Evolutionary conservation across 2,888 invertebrate genomes (phyloP), one percentile per base, ranked within the genome.

Genomic region (Mesorhabditis sp.): DNA sequence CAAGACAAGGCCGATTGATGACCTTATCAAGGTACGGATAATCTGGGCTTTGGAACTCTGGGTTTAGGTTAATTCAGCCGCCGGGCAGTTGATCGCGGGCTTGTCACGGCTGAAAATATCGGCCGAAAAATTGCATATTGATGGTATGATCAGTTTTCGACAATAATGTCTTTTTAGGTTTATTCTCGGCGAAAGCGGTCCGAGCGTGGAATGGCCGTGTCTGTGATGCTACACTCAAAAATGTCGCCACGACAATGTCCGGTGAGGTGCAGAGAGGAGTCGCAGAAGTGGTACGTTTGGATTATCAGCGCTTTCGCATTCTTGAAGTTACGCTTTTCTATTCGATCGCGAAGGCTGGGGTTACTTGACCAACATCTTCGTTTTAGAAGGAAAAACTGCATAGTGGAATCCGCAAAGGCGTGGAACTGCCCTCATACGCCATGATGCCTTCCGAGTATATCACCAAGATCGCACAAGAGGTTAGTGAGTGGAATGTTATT

Each of bases 371-470:
- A 28, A 28, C 28, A 28, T 2, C 2, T 28, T 28, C 28, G 28
- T 28, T 28, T 28, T 28, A 28, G 28, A 28, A 28, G 28, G 28
- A 28, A 28, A 28, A 28, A 2, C 28, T 28, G 28, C 28, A 28
- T 28, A 28, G 28, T n/a, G 10, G n/a, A 10, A 10, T 13, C 1
- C 58, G 58, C 10, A 50, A 50, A 50, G 7, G 58, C 58, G 58
- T n/a, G 10, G 58, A 50, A 13, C n/a, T 50, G 58, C 58, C 58
- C 7, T 50, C 58, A 50, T 50, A 13, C 58, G 7, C 58, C 7
- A 13, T 50, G 58, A 50, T n/a, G n/a, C 58, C 58, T 50, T 50
- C 58, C 7, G 58, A 50, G n/a, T 50, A 50, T 50, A 50, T 50
- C 10, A 50, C 58, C 10, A n/a, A n/a, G n/a, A n/a, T 50, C 58